Percentiles rank a stretch among this genome's conserved stretches.
Evolutionary conservation across 2,888 invertebrate genomes (phyloP).

Genomic region (Xiphydria camelus): DNA sequence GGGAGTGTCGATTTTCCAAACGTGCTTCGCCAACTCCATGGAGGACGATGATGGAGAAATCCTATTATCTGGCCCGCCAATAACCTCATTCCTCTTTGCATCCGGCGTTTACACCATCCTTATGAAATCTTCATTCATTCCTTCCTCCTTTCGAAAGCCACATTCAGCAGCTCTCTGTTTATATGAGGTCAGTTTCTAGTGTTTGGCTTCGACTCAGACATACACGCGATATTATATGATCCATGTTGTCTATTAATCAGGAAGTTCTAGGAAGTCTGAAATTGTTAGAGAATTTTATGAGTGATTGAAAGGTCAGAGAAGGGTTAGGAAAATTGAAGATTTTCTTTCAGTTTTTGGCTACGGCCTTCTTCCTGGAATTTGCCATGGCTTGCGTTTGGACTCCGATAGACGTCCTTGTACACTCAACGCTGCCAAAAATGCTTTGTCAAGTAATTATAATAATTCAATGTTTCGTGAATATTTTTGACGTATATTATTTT

Average conservation of each 20-base stretch:
- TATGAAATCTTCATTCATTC: slow-evolving; percentile 34
- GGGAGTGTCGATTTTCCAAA: slow-evolving; percentile 39
- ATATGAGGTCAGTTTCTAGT: slow-evolving; percentile 39
- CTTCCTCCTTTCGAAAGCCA: slow-evolving; percentile 35
- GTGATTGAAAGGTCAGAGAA: too few relatives aligned
- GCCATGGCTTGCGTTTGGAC: slow-evolving; percentile 44
- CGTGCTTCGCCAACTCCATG: slow-evolving; percentile 38
- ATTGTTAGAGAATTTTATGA: too few relatives aligned
- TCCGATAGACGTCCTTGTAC: slow-evolving; percentile 41
- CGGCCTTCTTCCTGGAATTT: slow-evolving; percentile 46
- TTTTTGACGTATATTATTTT: not conserved
- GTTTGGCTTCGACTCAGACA: too few relatives aligned
- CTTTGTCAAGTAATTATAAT: slow-evolving; percentile 36
- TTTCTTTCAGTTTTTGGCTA: slow-evolving; percentile 39
- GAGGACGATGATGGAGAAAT: slow-evolving; percentile 41
- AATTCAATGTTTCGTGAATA: not conserved
- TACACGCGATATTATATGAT: too few relatives aligned
- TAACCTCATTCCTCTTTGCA: slow-evolving; percentile 39
- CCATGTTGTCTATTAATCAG: too few relatives aligned
- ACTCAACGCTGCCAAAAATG: slow-evolving; percentile 32
- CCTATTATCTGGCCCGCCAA: slow-evolving; percentile 33
- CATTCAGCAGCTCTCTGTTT: slow-evolving; percentile 26
- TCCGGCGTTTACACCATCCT: slow-evolving; percentile 40
- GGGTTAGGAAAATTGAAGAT: not conserved
- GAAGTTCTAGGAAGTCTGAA: too few relatives aligned